A percentile compares a stretch with the other conserved stretches of the same genome.
phyloP scores from a whole-genome alignment of 2,888 invertebrate genomes.

The Synanthedon vespiformis region DNA sequence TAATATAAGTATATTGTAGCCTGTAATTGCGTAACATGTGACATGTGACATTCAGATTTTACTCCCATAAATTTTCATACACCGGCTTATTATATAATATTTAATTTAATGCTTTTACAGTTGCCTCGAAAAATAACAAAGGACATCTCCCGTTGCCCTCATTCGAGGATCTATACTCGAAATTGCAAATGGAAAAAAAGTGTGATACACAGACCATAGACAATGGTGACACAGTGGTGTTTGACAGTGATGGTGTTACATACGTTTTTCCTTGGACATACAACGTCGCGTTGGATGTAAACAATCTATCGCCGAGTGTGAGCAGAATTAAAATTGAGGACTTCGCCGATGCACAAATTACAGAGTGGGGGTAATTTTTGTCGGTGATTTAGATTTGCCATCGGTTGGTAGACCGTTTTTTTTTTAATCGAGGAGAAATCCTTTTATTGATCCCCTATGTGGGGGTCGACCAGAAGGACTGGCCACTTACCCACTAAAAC shows the following conservation, averaged over 20 bases:
- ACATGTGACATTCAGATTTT: too few species aligned
- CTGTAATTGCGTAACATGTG: too few species aligned
- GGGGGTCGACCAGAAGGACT: too few species aligned
- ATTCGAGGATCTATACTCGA: constrained; percentile 43
- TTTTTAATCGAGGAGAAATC: too few species aligned
- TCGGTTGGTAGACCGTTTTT: too few species aligned
- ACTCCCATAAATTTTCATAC: too few species aligned
- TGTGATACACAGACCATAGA: constrained; percentile 10
- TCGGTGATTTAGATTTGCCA: too few species aligned
- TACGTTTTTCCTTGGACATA: constrained; percentile 69
- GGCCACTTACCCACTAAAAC: too few species aligned
- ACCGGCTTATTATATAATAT: too few species aligned
- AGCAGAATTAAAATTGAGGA: constrained; percentile 66
- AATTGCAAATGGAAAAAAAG: constrained; percentile 32
- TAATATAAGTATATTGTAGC: too few species aligned
- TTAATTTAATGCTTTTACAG: constrained; percentile 16
- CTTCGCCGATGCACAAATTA: constrained; percentile 56
- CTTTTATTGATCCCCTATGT: too few species aligned
- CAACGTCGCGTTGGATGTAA: constrained; percentile 53
- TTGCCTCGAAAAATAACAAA: constrained; percentile 23
- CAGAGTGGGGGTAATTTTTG: too few species aligned
- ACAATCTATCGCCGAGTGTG: constrained; percentile 72
- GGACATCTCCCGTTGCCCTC: constrained; percentile 22
- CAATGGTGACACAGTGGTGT: constrained; percentile 26
- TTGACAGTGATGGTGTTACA: constrained; percentile 41